A percentile compares a stretch with the other conserved stretches of the same genome.
phyloP scores from a whole-genome alignment of 37 sponge, comb jelly and placozoan species.

The Eunapius fragilis region DNA sequence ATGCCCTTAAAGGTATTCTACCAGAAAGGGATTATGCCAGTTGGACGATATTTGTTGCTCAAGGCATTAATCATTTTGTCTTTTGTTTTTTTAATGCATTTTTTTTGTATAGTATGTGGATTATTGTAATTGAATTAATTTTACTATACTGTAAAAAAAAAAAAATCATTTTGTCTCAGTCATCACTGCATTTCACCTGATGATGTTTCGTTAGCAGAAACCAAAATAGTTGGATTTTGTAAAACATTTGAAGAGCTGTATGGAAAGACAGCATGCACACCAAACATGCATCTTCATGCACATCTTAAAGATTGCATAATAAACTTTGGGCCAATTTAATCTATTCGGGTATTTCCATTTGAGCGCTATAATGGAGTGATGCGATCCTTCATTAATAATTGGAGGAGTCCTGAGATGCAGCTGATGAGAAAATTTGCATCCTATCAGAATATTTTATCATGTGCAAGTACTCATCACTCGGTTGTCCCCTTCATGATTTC shows the following conservation, averaged over 20 bases:
- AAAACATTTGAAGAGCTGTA: conserved; percentile 14
- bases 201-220: conserved; percentile 21
- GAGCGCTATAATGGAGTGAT: conserved; percentile 63
- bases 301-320: conserved; percentile 46
- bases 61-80: conserved; percentile 34
- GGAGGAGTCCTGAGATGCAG: conserved; percentile 39
- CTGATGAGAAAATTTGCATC: conserved; percentile 41
- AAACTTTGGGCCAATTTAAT: conserved; percentile 48
- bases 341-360: conserved; percentile 61
- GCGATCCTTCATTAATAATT: conserved; percentile 54
- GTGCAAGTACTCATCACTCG: not conserved
- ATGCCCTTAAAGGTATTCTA: conserved; percentile 12
- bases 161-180: conserved; percentile 22
- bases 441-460: not conserved
- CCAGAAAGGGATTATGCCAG: conserved; percentile 15
- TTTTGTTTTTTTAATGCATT: too few relatives aligned
- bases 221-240: conserved; percentile 20
- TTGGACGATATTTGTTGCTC: conserved; percentile 63
- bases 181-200: not conserved
- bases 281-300: conserved; percentile 54
- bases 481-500: not conserved
- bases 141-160: too few relatives aligned
- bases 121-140: too few relatives aligned
- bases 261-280: conserved; percentile 28
- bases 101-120: too few relatives aligned